Conservation (phyloP, 2,113 vertebrate genomes). For the Myotis lucifugus region DNA sequence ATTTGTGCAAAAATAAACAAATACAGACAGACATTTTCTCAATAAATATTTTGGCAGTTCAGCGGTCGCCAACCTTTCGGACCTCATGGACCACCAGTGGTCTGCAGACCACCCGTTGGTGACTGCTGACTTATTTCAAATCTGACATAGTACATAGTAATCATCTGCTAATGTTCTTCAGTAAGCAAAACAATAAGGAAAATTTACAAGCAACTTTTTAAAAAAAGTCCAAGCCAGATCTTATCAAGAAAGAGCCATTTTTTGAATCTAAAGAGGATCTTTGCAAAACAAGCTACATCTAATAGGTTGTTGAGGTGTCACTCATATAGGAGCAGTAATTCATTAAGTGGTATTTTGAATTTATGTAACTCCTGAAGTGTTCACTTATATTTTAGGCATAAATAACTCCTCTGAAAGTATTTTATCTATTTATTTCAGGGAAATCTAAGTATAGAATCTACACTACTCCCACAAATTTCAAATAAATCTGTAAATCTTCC, state of each 20-base stretch:
- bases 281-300: not conserved
- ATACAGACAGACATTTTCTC: not conserved
- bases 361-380: not conserved
- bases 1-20: not conserved
- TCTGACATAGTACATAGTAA: not conserved
- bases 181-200: not conserved
- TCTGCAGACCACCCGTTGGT: too few species aligned
- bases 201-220: not conserved
- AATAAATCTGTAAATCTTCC: not conserved
- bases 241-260: not conserved
- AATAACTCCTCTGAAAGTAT: not conserved
- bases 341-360: not conserved
- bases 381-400: constrained; percentile 27
- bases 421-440: constrained; percentile 13
- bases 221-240: not conserved
- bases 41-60: not conserved
- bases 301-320: not conserved
- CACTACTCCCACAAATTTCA: not conserved
- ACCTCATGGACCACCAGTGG: too few species aligned
- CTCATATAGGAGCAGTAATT: not conserved
- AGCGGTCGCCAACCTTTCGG: not conserved
- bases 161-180: not conserved
- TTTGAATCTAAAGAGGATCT: not conserved
- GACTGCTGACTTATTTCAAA: not conserved
- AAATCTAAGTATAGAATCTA: not conserved